Evolutionary conservation across 2,888 invertebrate species (phyloP).

Genomic region (Papilio elwesi): DNA sequence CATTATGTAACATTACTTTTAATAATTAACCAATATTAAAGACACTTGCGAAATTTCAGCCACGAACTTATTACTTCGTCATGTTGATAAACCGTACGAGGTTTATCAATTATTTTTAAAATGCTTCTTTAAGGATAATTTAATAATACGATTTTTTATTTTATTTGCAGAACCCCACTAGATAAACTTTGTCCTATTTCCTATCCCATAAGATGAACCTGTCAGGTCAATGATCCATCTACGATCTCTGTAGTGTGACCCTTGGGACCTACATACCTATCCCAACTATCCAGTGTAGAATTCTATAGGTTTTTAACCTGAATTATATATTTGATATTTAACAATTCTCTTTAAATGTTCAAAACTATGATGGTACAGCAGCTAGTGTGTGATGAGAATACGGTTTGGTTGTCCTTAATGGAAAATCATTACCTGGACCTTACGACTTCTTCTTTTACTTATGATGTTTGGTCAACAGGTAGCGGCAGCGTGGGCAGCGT

Average conservation of each 20-base stretch:
- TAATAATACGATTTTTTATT: not conserved
- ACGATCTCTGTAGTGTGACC: too few relatives aligned
- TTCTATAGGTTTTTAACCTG: too few relatives aligned
- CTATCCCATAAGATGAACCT: not conserved
- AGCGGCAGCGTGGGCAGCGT: conserved; percentile 69
- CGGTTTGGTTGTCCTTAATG: too few relatives aligned
- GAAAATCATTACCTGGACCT: too few relatives aligned
- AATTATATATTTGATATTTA: too few relatives aligned
- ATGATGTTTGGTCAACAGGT: conserved; percentile 50
- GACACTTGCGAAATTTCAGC: conserved; percentile 1
- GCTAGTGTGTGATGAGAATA: too few relatives aligned
- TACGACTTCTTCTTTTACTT: not conserved
- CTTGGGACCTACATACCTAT: too few relatives aligned
- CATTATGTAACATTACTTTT: not conserved
- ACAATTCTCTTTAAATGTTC: too few relatives aligned
- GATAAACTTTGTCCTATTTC: not conserved
- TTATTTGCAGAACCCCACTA: not conserved
- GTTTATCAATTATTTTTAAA: not conserved
- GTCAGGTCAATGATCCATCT: too few relatives aligned
- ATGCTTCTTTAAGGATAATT: not conserved
- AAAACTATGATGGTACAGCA: too few relatives aligned
- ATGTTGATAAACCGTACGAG: not conserved
- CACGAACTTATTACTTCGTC: not conserved
- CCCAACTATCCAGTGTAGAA: too few relatives aligned
- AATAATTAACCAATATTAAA: not conserved